Conservation (phyloP, 2,888 invertebrate genomes). For the Mongoloraphidia duomilia region DNA sequence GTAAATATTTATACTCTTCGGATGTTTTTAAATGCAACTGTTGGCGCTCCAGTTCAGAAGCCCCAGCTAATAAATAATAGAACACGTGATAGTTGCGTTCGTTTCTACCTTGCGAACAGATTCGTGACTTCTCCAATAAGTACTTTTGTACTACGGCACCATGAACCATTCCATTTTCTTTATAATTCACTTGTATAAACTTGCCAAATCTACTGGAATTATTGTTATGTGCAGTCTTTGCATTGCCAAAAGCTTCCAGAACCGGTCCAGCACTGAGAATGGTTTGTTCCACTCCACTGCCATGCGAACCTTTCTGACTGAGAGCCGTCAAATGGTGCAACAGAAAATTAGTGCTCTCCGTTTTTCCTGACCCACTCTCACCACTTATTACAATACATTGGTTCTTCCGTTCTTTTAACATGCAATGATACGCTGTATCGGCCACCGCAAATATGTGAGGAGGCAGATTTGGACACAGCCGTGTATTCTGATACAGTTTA, state of each 20-base stretch:
- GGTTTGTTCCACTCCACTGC: constrained; percentile 93
- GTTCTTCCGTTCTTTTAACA: constrained; percentile 81
- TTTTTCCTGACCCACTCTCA: constrained; percentile 92
- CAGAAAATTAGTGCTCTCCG: constrained; percentile 90
- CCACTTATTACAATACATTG: constrained; percentile 93
- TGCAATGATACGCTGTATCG: constrained; percentile 85
- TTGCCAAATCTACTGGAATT: constrained; percentile 96
- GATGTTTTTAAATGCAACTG: constrained; percentile 69
- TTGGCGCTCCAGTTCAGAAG: constrained; percentile 69
- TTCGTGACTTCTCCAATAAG: constrained; percentile 86
- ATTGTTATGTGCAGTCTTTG: constrained; percentile 94
- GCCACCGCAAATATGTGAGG: constrained; percentile 96
- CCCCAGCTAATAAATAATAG: constrained; percentile 86
- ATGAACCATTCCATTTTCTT: constrained; percentile 96
- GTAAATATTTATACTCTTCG: constrained; percentile 83
- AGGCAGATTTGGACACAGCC: constrained; percentile 80
- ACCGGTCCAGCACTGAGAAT: constrained; percentile 93
- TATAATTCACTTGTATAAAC: constrained; percentile 92
- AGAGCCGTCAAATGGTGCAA: constrained; percentile 89
- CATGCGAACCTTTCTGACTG: constrained; percentile 86
- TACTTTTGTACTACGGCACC: constrained; percentile 96
- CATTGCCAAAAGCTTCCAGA: constrained; percentile 95
- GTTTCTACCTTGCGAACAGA: constrained; percentile 84
- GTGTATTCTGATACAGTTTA: constrained; percentile 84
- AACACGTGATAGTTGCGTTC: constrained; percentile 97